Evolutionary conservation across 2,888 invertebrate species (phyloP).

Genomic region (Eupithecia tripunctaria): DNA sequence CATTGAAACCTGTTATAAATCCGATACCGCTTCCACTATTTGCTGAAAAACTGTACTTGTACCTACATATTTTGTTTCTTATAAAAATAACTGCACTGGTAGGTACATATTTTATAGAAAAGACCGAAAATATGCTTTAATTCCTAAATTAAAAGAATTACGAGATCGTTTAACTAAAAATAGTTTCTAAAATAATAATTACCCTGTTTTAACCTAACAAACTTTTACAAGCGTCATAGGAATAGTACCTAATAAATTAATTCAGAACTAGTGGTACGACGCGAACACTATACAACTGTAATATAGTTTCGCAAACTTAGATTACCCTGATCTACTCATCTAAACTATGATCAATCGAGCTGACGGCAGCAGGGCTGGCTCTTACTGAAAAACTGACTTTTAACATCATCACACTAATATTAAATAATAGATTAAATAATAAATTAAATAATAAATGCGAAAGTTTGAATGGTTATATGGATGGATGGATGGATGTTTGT

Average conservation of each 20-base stretch:
- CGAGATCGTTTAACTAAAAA: background rate
- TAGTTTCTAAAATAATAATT: background rate
- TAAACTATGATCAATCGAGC: constrained; percentile 64
- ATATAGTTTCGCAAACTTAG: constrained; percentile 52
- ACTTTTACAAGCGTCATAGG: constrained; percentile 38
- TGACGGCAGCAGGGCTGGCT: constrained; percentile 36
- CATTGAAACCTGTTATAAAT: background rate
- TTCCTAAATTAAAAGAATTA: too few relatives aligned
- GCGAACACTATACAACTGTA: constrained; percentile 37
- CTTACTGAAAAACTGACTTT: background rate
- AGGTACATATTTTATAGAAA: too few relatives aligned
- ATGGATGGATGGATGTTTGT: too few relatives aligned
- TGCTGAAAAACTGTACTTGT: too few relatives aligned
- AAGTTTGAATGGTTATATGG: too few relatives aligned
- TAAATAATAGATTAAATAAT: too few relatives aligned
- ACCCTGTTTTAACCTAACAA: background rate
- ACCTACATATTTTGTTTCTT: too few relatives aligned
- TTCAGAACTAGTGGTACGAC: constrained; percentile 35
- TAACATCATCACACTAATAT: too few relatives aligned
- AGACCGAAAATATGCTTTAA: too few relatives aligned
- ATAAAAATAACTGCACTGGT: too few relatives aligned
- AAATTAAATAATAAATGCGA: too few relatives aligned
- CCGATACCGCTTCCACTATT: too few relatives aligned
- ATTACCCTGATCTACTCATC: constrained; percentile 58
- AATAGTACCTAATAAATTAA: constrained; percentile 42